Conservation (phyloP, 35 echinoderm and acorn worm genomes). For the Hemicentrotus pulcherrimus region DNA sequence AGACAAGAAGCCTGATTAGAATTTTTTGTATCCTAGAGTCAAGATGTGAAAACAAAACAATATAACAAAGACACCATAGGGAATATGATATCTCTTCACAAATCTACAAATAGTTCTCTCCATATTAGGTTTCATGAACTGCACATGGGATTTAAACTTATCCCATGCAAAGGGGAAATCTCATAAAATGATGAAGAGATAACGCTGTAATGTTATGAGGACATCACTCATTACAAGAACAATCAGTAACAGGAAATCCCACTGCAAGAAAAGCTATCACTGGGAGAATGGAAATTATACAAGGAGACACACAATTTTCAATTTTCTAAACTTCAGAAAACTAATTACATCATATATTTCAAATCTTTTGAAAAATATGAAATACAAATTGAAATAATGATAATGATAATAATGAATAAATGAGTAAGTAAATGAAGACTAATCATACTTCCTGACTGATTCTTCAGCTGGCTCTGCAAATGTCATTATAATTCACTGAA, state of each 20-base stretch:
- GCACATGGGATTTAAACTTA: background rate
- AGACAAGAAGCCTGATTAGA: background rate
- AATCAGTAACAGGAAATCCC: background rate
- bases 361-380: too few species aligned
- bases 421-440: too few species aligned
- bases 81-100: background rate
- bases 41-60: background rate
- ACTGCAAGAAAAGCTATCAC: background rate
- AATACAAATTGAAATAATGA: too few species aligned
- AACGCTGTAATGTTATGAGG: background rate
- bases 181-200: background rate
- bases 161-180: constrained; percentile 14
- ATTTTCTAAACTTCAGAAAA: background rate
- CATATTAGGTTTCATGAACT: background rate
- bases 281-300: background rate
- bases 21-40: background rate
- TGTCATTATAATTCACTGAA: too few species aligned
- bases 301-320: background rate
- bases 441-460: too few species aligned
- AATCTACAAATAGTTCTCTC: background rate
- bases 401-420: too few species aligned
- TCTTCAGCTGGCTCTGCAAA: too few species aligned
- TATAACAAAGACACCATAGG: background rate
- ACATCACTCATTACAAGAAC: background rate
- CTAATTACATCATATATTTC: background rate